Evolutionary conservation across 2,888 invertebrate species (phyloP), one percentile per base, ranked within the genome.

Genomic region (Drosophila melanosoma): DNA sequence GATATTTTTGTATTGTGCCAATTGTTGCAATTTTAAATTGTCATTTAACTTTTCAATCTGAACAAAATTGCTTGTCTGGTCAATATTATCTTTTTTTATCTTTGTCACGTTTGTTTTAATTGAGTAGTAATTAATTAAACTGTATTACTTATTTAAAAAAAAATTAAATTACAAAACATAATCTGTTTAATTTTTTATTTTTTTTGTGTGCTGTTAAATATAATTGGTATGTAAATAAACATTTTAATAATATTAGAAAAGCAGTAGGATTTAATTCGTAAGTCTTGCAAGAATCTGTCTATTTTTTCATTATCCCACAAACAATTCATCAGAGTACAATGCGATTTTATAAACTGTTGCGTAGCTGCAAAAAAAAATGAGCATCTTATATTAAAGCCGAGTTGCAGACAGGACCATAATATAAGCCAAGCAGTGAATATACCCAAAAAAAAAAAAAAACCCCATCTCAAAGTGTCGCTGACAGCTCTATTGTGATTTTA

Each of bases 401-500:
- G 10, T 23, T 33, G n/a, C 52, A 67, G 60, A 48, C 67, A 36
- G 23, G 36, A 52, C 51, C 61, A 45, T 64, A 58, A 68, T 52
- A 59, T 38, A 20, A 20, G 54, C 32, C 49, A 65, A 65, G 17
- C 42, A 45, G 56, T 52, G 56, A 52, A 40, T 45, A 53, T 45
- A 42, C 32, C 36, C 42, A 48, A 48, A 49, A 69, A 82, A 42
- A 53, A 54, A 72, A 26, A 26, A 1, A 26, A 54, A 72, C 81
- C 89, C 84, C 74, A 67, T 69, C 89, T 89, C 84, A 89, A 84
- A 82, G 69, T 71, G 76, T 58, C 76, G 89, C 74, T 86, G 84
- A 84, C 84, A 84, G 89, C 84, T 84, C 87, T 74, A 89, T 86
- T 89, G 89, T 83, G 76, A 76, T 81, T 86, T 87, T 84, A 83